phyloP scores from a whole-genome alignment of 2,888 invertebrate genomes.

The Cynaeus angustus region DNA sequence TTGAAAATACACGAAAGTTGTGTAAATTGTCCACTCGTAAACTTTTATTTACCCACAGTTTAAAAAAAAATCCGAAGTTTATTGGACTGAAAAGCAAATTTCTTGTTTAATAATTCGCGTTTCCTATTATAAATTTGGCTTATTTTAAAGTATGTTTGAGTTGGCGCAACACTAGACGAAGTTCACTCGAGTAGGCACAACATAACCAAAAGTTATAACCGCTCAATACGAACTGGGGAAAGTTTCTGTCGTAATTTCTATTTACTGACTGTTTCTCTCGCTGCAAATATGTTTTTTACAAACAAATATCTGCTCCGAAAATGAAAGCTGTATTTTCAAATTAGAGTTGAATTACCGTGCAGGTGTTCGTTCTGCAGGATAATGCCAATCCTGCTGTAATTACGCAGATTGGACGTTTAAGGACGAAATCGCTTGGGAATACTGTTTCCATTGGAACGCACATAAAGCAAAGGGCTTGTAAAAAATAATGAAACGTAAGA shows the following conservation, averaged over 20 bases:
- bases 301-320: conserved; percentile 31
- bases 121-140: conserved; percentile 22
- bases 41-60: too few relatives aligned
- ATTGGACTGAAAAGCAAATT: conserved; percentile 27
- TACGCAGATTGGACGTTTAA: conserved; percentile 11
- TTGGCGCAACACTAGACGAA: conserved; percentile 33
- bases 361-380: conserved; percentile 17
- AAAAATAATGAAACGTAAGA: conserved; percentile 54
- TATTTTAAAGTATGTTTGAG: conserved; percentile 42
- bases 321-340: conserved; percentile 37
- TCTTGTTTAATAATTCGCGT: conserved; percentile 42
- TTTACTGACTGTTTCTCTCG: conserved; percentile 38
- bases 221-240: conserved; percentile 45
- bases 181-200: conserved; percentile 39
- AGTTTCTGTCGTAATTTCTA: conserved; percentile 45
- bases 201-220: conserved; percentile 46
- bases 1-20: too few relatives aligned
- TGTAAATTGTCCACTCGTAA: too few relatives aligned
- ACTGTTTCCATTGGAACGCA: conserved; percentile 44
- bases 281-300: conserved; percentile 41
- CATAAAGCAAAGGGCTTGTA: conserved; percentile 51
- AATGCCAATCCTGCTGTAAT: conserved; percentile 3
- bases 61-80: conserved; percentile 34
- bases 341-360: conserved; percentile 25
- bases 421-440: conserved; percentile 19